Base-by-base conservation (phyloP, 2,888 invertebrate genomes). In the Sphaeridia pumilis region DNA sequence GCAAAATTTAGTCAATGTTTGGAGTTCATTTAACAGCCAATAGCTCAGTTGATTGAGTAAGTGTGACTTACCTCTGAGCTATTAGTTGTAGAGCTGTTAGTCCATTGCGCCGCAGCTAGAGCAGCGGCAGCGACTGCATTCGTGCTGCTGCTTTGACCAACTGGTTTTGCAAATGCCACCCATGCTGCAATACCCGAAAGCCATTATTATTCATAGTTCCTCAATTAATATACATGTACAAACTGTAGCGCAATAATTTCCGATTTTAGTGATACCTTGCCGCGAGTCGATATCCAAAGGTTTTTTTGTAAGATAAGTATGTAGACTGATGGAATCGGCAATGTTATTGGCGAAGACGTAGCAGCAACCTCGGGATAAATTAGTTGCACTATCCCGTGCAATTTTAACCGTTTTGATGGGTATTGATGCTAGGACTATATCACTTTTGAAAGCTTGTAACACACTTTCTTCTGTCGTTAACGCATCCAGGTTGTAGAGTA, bases 401-500 rank as follows among this genome's bases (percentile, higher is more conserved):
- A 92, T 84, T 36, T 86, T 80, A 35, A 92, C 85, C 60, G 87
- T 87, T 0, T 83, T 82, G 49, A 90, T 84, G 31, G 86, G 83
- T 62, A 73, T 59, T 57, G 68, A 50, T 12, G 72, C 71, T 1
- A 84, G 74, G 60, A 78, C 70, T 56, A 80, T 78, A 47, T 81
- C 74, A 36, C 76, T 76, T 68, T 85, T 84, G 64, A 98, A 77
- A 1, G 82, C 84, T 58, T 84, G 82, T 56, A 90, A 75, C 17
- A 97, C 86, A 48, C 83, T 83, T 69, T 94, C 93, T 72, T 97
- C 95, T 4, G 89, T 93, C 2, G 93, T 89, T 52, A 92, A 71
- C 0, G 87, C 86, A 71, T 95, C 95, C 64, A 98, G 74, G 66
- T 93, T 86, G 56, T 94, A 79, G 62, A 98, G 79, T 68, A 97